These are phyloP conservation scores for Anas platyrhynchos DNA, from an alignment of 2,113 vertebrate species.

Conservation along the genomic window DNA sequence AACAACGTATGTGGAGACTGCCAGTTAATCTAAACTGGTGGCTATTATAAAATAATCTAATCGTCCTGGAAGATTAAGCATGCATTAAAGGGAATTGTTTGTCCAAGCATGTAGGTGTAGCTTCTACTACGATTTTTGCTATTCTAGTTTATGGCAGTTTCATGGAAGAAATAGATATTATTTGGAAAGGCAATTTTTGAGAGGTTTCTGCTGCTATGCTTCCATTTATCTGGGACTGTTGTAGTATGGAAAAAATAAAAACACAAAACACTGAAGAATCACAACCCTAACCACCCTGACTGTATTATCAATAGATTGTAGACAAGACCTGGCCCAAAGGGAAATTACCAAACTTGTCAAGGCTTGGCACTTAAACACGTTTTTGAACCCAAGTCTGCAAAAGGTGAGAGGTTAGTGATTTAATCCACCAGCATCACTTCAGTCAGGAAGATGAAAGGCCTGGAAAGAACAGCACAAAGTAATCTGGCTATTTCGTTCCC, in stretches of 20 bases:
- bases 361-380: not conserved
- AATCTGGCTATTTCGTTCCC: constrained; percentile 53
- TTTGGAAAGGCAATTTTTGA: not conserved
- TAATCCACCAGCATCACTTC: not conserved
- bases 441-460: constrained; percentile 32
- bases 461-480: constrained; percentile 17
- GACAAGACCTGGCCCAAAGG: not conserved
- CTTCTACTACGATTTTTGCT: not conserved
- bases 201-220: not conserved
- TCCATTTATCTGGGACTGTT: not conserved
- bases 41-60: not conserved
- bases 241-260: not conserved
- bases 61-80: not conserved
- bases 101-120: not conserved
- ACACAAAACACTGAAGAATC: not conserved
- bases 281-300: not conserved
- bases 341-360: not conserved
- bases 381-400: not conserved
- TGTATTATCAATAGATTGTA: not conserved
- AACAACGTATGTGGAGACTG: not conserved
- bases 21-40: not conserved
- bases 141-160: not conserved
- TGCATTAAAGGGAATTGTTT: not conserved
- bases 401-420: not conserved
- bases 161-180: not conserved